Evolutionary conservation across 2,113 vertebrate genomes (phyloP).

Genomic region (Cathartes aura): DNA sequence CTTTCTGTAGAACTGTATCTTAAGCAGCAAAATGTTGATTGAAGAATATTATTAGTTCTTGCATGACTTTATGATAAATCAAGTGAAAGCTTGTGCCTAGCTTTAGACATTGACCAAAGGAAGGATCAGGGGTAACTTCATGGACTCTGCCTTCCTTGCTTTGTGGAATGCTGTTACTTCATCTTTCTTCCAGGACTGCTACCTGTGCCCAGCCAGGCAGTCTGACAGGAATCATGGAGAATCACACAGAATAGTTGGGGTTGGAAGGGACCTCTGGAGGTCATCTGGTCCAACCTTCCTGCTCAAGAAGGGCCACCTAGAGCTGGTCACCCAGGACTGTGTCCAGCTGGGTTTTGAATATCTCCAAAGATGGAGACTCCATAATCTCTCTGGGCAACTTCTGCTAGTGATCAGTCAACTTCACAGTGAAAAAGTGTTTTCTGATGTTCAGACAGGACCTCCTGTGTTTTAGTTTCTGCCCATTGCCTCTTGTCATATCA

Average conservation of each 20-base stretch:
- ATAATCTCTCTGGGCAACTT: neutral
- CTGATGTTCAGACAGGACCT: neutral
- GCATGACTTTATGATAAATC: neutral
- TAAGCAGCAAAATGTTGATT: neutral
- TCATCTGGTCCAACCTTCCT: neutral
- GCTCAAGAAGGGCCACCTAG: neutral
- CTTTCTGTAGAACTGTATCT: neutral
- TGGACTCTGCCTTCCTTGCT: neutral
- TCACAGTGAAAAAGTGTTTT: neutral
- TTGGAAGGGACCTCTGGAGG: neutral
- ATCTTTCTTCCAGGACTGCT: neutral
- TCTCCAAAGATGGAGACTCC: neutral
- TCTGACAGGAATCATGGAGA: neutral
- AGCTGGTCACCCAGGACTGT: accelerated
- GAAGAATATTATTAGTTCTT: neutral
- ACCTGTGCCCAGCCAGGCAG: neutral
- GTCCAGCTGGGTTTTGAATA: neutral
- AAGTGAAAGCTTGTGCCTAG: neutral
- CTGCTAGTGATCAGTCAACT: neutral
- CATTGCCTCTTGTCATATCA: neutral
- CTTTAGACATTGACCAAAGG: neutral
- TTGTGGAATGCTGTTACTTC: accelerated
- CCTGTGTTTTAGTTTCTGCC: neutral
- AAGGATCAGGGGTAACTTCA: neutral
- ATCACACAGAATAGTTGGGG: neutral